A percentile compares a stretch with the other conserved stretches of the same genome.
phyloP scores from a whole-genome alignment of 2,113 vertebrate genomes.

The Periophthalmodon schlosseri region DNA sequence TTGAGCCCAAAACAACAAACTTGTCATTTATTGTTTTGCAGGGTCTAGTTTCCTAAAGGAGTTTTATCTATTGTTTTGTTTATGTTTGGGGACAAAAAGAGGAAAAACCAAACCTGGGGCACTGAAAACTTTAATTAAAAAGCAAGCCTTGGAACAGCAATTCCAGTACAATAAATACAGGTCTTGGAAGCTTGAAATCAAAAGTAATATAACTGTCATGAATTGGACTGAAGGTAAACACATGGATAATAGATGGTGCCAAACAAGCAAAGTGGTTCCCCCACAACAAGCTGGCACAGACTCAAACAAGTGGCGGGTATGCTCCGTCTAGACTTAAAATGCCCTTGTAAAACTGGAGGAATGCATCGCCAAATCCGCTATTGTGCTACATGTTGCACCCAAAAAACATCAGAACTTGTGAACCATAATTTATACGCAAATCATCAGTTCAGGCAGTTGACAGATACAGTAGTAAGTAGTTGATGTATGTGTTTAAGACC shows the following conservation, averaged over 20 bases:
- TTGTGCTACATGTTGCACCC: constrained; percentile 31
- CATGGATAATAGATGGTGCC: constrained; percentile 19
- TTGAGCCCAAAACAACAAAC: not conserved
- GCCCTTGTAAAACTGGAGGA: constrained; percentile 46
- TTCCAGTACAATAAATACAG: constrained; percentile 2
- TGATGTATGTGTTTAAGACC: constrained; percentile 8
- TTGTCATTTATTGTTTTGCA: not conserved
- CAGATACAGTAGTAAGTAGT: not conserved
- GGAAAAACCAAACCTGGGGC: not conserved
- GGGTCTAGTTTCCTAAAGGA: not conserved
- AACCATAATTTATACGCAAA: constrained; percentile 10
- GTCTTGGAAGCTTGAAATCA: not conserved
- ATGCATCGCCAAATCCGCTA: constrained; percentile 36
- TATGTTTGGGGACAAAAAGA: constrained; percentile 6
- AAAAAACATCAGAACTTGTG: constrained; percentile 16
- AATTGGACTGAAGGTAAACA: constrained; percentile 7
- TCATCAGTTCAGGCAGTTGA: constrained; percentile 15
- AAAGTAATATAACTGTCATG: constrained; percentile 7
- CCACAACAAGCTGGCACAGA: constrained; percentile 56
- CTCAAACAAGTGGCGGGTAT: constrained; percentile 52
- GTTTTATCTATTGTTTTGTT: not conserved
- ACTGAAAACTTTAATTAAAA: constrained; percentile 18
- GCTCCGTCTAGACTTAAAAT: constrained; percentile 62
- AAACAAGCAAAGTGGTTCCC: constrained; percentile 48
- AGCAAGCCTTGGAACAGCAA: not conserved